A percentile compares a stretch with the other conserved stretches of the same genome.
Conservation (phyloP, 2,888 invertebrate genomes). For the Ariolimax columbianus region DNA sequence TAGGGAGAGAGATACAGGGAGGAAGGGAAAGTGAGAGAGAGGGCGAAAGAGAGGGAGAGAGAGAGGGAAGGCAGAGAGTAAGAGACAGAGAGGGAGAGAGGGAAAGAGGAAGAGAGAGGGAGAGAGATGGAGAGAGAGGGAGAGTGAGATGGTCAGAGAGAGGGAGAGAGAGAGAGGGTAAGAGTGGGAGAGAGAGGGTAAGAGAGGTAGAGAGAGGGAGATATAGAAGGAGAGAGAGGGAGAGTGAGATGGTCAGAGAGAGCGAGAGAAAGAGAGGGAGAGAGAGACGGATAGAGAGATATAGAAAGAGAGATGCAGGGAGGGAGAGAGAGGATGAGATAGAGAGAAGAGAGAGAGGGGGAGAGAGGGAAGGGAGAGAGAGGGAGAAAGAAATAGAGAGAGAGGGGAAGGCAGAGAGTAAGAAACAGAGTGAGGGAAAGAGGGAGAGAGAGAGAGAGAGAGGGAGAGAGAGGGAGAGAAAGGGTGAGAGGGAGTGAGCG, state of each 20-base stretch:
- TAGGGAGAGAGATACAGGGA: too few relatives aligned
- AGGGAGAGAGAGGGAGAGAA: neutral
- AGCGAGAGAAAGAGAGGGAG: neutral
- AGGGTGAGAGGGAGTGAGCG: neutral
- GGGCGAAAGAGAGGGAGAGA: neutral
- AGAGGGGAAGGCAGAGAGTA: neutral
- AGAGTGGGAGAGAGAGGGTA: neutral
- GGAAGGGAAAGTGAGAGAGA: neutral
- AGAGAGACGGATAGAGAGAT: slow-evolving; percentile 1
- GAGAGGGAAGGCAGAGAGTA: neutral
- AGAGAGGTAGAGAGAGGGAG: neutral
- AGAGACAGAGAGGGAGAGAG: neutral
- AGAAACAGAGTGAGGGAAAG: neutral
- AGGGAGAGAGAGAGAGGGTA: neutral
- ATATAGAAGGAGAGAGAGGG: neutral
- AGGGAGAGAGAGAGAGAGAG: neutral
- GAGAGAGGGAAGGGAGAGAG: neutral
- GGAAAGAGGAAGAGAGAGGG: neutral
- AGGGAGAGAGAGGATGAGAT: neutral
- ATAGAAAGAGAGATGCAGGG: neutral
- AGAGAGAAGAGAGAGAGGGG: neutral
- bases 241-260: neutral
- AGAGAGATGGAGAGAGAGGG: too few relatives aligned
- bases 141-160: too few relatives aligned
- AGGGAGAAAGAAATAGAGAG: neutral